Base-by-base conservation (phyloP, 2,113 vertebrate genomes). In the Coryphaenoides rupestris region DNA sequence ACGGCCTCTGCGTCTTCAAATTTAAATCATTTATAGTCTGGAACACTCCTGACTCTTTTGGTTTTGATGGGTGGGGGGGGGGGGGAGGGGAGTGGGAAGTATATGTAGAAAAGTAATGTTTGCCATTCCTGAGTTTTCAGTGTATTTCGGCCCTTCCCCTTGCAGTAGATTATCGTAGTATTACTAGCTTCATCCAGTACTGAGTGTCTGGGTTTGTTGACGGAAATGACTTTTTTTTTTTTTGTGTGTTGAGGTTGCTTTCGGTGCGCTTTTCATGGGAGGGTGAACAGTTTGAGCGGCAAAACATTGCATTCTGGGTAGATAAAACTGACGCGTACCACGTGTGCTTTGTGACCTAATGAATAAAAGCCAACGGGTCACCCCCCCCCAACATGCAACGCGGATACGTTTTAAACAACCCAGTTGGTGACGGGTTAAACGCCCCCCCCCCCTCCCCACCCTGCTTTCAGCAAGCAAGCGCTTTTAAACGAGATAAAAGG, bases 21-120 rank as follows among this genome's bases (percentile, higher is more conserved):
- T 87, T 87, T 86, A 52, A 70, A 69, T 84, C 90, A 89, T 87
- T 86, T 90, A 54, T 89, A 90, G 89, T 91, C 88, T 91, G 33
- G 33, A 92, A 90, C 90, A 89, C 86, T 89, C 90, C 89, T 54
- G 52, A 92, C 92, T 94, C 92, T 73, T 92, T 17, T 50, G 16
- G 15, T 50, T 50, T 50, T 50, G 46, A 16, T 16, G 10, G 24
- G 3, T 26, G 24, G 1, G 28, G 28, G 28, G 28, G 28, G 28
- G 28, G 28, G 28, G 2, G n/a, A n/a, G 24, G 1, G 28, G 28
- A 10, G 28, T 5, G 28, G 28, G 28, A 10, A 3, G 28, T 28
- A 6, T 28, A 33, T 33, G 13, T 50, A 17, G 16, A 17, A 13
- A 50, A 49, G 47, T 50, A 7, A 50, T 50, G n/a, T 50, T 50